Evolutionary conservation across 2,888 invertebrate genomes (phyloP), one percentile per base, ranked within the genome.

Genomic region (Autographa gamma): DNA sequence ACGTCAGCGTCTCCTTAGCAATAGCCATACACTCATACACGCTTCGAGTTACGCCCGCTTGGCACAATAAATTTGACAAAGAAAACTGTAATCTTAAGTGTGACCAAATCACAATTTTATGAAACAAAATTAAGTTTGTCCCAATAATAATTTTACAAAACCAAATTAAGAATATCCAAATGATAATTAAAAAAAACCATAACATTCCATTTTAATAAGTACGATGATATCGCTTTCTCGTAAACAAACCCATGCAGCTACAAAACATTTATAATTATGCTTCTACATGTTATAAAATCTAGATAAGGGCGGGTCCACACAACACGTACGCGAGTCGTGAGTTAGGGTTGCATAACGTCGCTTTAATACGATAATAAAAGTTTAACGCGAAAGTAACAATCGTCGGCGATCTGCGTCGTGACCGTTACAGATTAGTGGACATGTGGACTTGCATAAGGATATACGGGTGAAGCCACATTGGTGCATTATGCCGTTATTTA

Each of bases 361-460:
- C 84, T 83, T 86, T 81, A 89, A 89, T 88, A 82, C 89, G 80
- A 86, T 87, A 86, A 90, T 91, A 92, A 92, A 92, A 92, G 89
- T 92, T 86, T 84, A 85, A 84, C 87, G 86, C 89, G 86, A 87
- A 89, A 87, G 87, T 84, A 84, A 85, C 88, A 86, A 90, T 90
- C 90, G 83, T 72, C 68, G 48, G 66, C 76, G 87, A 88, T 88
- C 88, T 87, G 83, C 76, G 85, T 90, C 91, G 91, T 91, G 91
- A 91, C 91, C 88, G 88, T 86, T 88, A 86, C 80, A 89, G 91
- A 90, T 91, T 91, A 90, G 89, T 91, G 91, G 90, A 90, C 91
- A 91, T 91, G 90, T 91, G 92, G 77, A 83, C 83, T 90, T 89
- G 84, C 86, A 82, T 85, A 86, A 89, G 81, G 76, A 74, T 63